Conservation (phyloP, 2,797 vertebrate species). For the Hozukius guyotensis region DNA sequence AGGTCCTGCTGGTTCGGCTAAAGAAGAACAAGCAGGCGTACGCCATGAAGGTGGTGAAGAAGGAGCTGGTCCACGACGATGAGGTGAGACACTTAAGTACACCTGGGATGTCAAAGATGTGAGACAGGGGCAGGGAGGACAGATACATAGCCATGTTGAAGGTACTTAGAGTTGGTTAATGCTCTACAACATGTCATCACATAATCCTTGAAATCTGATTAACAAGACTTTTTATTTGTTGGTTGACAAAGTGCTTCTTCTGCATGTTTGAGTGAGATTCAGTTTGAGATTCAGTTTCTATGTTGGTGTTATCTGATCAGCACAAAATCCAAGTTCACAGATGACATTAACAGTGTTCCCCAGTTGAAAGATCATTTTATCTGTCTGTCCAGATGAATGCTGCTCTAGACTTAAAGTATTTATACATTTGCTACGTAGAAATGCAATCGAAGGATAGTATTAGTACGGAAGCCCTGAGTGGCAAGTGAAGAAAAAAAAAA, state of each 20-base stretch:
- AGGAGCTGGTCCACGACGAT: conserved; percentile 97
- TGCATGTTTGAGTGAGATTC: background rate
- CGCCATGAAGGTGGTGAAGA: conserved; percentile 99
- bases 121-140: background rate
- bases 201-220: background rate
- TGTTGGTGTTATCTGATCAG: background rate
- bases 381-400: too few relatives aligned
- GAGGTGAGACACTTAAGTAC: conserved; percentile 84
- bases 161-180: background rate
- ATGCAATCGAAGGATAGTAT: too few relatives aligned
- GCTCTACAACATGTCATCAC: background rate
- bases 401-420: too few relatives aligned
- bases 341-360: too few relatives aligned
- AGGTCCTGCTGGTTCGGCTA: conserved; percentile 95
- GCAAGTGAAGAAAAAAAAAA: too few relatives aligned
- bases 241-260: background rate
- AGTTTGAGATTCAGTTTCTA: background rate
- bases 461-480: too few relatives aligned
- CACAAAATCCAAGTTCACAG: too few relatives aligned
- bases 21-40: conserved; percentile 96
- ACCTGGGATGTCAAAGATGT: background rate
- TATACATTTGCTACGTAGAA: too few relatives aligned
- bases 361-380: too few relatives aligned
- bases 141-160: background rate
- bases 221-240: background rate